These are phyloP conservation scores for Erinaceus europaeus DNA, from an alignment of 2,113 vertebrate species.

Conservation along the genomic window DNA sequence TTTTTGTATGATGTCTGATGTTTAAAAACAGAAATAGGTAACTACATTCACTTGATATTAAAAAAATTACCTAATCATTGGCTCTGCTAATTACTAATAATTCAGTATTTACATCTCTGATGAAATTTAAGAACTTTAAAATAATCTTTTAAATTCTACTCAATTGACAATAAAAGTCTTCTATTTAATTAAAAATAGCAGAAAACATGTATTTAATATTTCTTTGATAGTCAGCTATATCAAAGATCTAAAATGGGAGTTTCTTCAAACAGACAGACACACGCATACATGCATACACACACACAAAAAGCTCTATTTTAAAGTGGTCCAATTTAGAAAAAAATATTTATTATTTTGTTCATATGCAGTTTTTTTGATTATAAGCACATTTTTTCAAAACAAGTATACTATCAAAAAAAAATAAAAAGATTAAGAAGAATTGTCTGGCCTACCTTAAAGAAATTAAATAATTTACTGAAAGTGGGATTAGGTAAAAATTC, in stretches of 20 bases:
- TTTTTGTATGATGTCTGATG: not conserved
- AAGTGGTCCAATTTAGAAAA: not conserved
- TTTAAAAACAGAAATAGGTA: not conserved
- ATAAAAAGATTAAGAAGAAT: too few relatives aligned
- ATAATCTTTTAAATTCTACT: conserved; percentile 24
- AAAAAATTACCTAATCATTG: not conserved
- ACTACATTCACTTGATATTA: not conserved
- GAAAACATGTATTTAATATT: not conserved
- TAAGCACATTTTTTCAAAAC: too few relatives aligned
- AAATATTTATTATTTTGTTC: not conserved
- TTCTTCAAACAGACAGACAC: not conserved
- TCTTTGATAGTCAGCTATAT: not conserved
- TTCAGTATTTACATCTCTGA: not conserved
- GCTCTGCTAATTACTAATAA: not conserved
- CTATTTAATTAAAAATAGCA: not conserved
- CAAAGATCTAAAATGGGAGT: not conserved
- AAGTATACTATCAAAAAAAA: too few relatives aligned
- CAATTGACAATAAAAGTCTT: not conserved
- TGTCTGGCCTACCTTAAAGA: too few relatives aligned
- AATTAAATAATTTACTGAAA: too few relatives aligned
- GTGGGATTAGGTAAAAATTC: too few relatives aligned
- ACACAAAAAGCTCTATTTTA: not conserved
- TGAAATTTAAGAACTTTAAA: not conserved
- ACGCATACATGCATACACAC: too few relatives aligned
- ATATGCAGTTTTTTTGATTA: not conserved